Evolutionary conservation across 2,888 invertebrate species (phyloP).

Genomic region (Drosophila dives): DNA sequence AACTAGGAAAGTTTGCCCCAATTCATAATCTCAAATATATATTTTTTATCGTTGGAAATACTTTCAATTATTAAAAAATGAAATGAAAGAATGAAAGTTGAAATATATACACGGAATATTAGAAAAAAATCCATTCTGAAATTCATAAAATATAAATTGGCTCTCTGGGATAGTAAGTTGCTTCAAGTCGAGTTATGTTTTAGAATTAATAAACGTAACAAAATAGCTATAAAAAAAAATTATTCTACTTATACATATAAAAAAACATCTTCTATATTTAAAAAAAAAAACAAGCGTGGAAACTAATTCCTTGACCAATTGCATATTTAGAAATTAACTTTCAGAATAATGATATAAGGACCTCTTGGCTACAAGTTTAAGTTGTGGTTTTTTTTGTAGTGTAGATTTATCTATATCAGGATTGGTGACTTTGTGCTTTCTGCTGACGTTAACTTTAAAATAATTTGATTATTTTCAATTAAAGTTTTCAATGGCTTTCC

Average conservation of each 20-base stretch:
- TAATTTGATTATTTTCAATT: constrained; percentile 82
- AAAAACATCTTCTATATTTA: neutral
- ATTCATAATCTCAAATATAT: neutral
- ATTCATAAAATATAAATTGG: neutral
- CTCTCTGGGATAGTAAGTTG: neutral
- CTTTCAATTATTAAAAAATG: neutral
- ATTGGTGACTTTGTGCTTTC: constrained; percentile 40
- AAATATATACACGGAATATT: neutral
- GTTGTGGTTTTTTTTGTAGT: neutral
- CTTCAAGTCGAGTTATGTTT: neutral
- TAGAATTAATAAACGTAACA: neutral
- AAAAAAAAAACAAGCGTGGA: neutral
- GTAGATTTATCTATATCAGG: constrained; percentile 19
- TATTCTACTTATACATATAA: accelerated
- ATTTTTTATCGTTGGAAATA: neutral
- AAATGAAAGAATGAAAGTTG: neutral
- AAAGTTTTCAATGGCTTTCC: constrained; percentile 68
- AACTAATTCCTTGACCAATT: too few species aligned
- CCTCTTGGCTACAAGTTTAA: neutral
- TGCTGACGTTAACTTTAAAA: constrained; percentile 81
- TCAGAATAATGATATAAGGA: neutral
- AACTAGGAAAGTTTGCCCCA: neutral
- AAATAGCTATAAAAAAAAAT: neutral
- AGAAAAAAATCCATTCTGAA: neutral
- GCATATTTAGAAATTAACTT: neutral